Percentiles rank a stretch among this genome's conserved stretches.
Conservation (phyloP, 2,797 vertebrate species). For the Tangara arthus region DNA sequence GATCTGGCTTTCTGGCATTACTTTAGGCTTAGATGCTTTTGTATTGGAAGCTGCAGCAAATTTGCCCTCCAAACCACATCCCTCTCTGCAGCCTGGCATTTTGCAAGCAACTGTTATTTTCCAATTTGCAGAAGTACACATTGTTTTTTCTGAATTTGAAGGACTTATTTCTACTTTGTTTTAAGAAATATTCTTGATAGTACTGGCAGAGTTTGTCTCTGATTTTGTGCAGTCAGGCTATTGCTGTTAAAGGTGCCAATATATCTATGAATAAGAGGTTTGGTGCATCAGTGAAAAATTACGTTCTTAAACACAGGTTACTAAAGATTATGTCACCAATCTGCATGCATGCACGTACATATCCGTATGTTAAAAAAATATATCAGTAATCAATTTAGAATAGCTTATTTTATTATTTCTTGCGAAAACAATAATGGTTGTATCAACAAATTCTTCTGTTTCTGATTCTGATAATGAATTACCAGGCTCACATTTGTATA, state of each 20-base stretch:
- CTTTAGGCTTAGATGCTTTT: background rate
- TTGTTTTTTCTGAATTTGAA: background rate
- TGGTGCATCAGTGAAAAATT: background rate
- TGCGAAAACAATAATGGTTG: background rate
- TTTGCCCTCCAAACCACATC: conserved; percentile 5
- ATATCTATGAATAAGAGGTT: background rate
- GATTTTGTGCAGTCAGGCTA: background rate
- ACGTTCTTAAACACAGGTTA: background rate
- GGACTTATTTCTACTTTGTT: background rate
- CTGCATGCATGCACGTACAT: background rate
- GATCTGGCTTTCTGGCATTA: background rate
- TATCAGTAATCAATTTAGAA: background rate
- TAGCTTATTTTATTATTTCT: background rate
- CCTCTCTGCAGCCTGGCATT: background rate
- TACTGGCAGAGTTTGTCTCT: background rate
- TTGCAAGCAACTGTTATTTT: background rate
- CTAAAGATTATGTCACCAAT: background rate
- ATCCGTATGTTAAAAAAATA: background rate
- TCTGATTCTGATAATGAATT: background rate
- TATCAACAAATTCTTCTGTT: conserved; percentile 10
- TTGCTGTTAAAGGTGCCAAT: background rate
- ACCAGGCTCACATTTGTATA: background rate
- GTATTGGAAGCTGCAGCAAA: background rate
- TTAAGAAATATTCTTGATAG: background rate
- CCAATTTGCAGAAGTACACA: background rate